phyloP scores from a whole-genome alignment of 2,113 vertebrate genomes.

The Mobula hypostoma region DNA sequence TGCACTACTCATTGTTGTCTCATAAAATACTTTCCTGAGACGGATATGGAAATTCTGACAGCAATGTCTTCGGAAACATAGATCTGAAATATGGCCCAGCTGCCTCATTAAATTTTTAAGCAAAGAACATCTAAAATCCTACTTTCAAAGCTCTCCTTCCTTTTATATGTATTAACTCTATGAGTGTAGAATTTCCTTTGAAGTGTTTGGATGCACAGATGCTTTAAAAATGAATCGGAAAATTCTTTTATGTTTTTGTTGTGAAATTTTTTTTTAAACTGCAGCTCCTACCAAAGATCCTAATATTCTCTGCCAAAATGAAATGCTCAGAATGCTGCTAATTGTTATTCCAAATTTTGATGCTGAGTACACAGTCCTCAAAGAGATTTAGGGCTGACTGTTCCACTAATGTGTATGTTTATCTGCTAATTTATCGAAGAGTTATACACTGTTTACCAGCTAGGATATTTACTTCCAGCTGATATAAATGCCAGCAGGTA shows the following conservation, averaged over 20 bases:
- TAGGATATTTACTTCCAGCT: not conserved
- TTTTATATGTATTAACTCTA: conserved; percentile 35
- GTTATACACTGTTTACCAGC: not conserved
- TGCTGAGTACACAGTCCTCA: not conserved
- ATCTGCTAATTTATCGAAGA: not conserved
- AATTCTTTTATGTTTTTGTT: not conserved
- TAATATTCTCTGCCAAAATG: not conserved
- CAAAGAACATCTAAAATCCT: not conserved
- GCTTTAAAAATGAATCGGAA: conserved; percentile 10
- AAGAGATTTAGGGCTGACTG: not conserved
- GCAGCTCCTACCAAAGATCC: not conserved
- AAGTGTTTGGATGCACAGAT: not conserved
- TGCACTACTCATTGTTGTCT: not conserved
- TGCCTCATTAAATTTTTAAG: conserved; percentile 35
- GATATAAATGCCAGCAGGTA: not conserved
- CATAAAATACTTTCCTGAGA: not conserved
- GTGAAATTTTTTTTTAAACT: not conserved
- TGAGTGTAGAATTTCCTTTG: conserved; percentile 1
- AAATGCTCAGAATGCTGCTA: not conserved
- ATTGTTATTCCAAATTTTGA: not conserved
- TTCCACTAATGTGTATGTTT: not conserved
- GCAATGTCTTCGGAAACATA: conserved; percentile 21
- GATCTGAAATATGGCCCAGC: conserved; percentile 10
- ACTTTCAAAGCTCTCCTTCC: conserved; percentile 13
- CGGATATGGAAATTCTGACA: conserved; percentile 8